phyloP scores from a whole-genome alignment of 2,888 invertebrate species.

The Agrochola litura region DNA sequence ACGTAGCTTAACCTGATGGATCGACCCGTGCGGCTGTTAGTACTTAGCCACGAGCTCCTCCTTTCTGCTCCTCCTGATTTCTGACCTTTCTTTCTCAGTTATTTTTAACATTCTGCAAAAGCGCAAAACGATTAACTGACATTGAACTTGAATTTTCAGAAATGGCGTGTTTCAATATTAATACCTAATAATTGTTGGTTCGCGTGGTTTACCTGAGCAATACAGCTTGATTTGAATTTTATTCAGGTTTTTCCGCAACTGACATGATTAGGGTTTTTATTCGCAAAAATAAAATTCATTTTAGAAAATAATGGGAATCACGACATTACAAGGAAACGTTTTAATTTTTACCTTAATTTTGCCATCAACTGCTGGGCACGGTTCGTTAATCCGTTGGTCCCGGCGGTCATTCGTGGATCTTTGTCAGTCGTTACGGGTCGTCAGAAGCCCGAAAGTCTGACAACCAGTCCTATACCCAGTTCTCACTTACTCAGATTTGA shows the following conservation, averaged over 20 bases:
- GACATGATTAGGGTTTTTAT: background rate
- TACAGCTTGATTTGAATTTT: constrained; percentile 1
- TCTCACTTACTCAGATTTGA: too few relatives aligned
- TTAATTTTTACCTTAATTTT: too few relatives aligned
- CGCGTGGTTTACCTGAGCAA: constrained; percentile 23
- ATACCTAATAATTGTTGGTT: constrained; percentile 29
- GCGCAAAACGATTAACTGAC: constrained; percentile 11
- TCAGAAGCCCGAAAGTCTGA: too few relatives aligned
- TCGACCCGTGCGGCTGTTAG: too few relatives aligned
- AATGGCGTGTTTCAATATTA: constrained; percentile 35
- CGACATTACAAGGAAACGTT: background rate
- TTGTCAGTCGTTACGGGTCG: too few relatives aligned
- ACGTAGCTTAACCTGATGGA: too few relatives aligned
- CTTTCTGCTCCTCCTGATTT: too few relatives aligned
- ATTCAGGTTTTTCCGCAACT: background rate
- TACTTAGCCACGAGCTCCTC: too few relatives aligned
- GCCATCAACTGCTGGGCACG: too few relatives aligned
- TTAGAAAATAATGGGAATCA: background rate
- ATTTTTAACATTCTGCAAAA: constrained; percentile 4
- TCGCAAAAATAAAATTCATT: background rate
- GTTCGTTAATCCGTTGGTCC: too few relatives aligned
- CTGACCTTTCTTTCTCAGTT: background rate
- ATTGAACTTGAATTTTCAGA: constrained; percentile 45
- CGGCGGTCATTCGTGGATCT: too few relatives aligned
- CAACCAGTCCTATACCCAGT: too few relatives aligned